phyloP scores from a whole-genome alignment of 2,888 invertebrate genomes.

The Dioctria linearis region DNA sequence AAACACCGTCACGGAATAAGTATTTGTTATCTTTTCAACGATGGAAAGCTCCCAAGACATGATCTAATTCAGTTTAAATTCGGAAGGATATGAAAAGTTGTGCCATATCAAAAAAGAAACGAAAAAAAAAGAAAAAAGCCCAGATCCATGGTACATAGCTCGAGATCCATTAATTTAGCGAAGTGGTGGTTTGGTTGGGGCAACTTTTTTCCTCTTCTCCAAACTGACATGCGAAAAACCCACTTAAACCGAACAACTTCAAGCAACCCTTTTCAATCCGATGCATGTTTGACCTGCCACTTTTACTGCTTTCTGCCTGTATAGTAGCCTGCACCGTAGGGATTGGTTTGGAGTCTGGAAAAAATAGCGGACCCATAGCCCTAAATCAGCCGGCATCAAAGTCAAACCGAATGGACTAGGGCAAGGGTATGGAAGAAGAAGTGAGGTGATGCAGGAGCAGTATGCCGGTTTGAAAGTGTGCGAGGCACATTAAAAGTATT shows the following conservation, averaged over 20 bases:
- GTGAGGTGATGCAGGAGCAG: not conserved
- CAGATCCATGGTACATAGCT: slow-evolving; percentile 31
- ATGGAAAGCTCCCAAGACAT: not conserved
- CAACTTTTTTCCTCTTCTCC: not conserved
- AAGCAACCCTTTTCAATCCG: slow-evolving; percentile 49
- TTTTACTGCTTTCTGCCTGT: slow-evolving; percentile 30
- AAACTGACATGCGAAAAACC: slow-evolving; percentile 36
- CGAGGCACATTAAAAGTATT: slow-evolving; percentile 47
- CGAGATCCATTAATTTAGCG: slow-evolving; percentile 47
- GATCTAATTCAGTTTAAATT: slow-evolving; percentile 33
- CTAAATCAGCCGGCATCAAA: slow-evolving; percentile 51
- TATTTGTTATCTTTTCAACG: not conserved
- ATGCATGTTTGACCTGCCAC: slow-evolving; percentile 51
- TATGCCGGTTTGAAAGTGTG: not conserved
- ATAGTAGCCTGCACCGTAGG: slow-evolving; percentile 14
- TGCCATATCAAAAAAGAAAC: not conserved
- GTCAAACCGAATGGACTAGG: slow-evolving; percentile 45
- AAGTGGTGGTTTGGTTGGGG: not conserved
- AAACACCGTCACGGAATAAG: not conserved
- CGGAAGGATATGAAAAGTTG: slow-evolving; percentile 17
- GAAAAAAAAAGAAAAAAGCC: not conserved
- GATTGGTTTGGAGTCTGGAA: not conserved
- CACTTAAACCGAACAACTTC: slow-evolving; percentile 46
- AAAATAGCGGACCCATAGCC: slow-evolving; percentile 19
- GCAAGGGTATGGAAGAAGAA: slow-evolving; percentile 10